A percentile compares a stretch with the other conserved stretches of the same genome.
Evolutionary conservation across 2,113 vertebrate species (phyloP).

Genomic region (Perca schrenkii): DNA sequence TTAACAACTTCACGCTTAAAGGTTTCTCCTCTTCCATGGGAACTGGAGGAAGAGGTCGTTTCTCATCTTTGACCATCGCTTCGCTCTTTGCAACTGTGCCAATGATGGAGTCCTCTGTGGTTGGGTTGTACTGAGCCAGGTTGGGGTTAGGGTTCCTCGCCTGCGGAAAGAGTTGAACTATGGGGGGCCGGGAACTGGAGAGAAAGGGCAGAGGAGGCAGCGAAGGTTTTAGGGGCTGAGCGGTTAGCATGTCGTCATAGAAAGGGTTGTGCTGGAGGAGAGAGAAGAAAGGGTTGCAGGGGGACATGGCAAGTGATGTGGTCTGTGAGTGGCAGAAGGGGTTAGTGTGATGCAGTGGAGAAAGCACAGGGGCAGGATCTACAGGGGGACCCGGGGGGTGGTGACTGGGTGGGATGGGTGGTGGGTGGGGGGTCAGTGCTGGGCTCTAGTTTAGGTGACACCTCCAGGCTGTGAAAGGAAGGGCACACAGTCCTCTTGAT

Average conservation of each 20-base stretch:
- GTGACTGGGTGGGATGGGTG: constrained; percentile 69
- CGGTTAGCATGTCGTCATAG: constrained; percentile 87
- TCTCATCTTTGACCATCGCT: constrained; percentile 25
- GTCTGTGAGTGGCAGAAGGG: constrained; percentile 73
- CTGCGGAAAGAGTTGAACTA: constrained; percentile 80
- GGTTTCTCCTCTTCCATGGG: constrained; percentile 19
- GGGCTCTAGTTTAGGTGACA: constrained; percentile 92
- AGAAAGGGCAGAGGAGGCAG: constrained; percentile 90
- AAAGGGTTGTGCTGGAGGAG: constrained; percentile 91
- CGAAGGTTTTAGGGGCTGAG: constrained; percentile 87
- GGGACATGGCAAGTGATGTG: constrained; percentile 80
- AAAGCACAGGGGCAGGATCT: constrained; percentile 51
- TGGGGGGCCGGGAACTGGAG: constrained; percentile 87
- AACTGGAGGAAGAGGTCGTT: constrained; percentile 60
- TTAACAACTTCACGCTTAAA: constrained; percentile 46
- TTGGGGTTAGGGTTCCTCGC: constrained; percentile 68
- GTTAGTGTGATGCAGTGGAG: constrained; percentile 79
- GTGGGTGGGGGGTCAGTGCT: constrained; percentile 84
- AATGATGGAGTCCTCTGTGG: constrained; percentile 5
- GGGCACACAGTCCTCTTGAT: constrained; percentile 89
- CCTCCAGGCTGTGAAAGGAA: constrained; percentile 96
- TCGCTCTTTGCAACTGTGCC: constrained; percentile 10
- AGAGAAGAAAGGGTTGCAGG: constrained; percentile 91
- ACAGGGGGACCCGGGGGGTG: constrained; percentile 63
- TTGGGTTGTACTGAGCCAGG: constrained; percentile 58